These are phyloP conservation scores for Montipora capitata DNA, from an alignment of 92 coral and sea anemone genomes.

Conservation along the genomic window DNA sequence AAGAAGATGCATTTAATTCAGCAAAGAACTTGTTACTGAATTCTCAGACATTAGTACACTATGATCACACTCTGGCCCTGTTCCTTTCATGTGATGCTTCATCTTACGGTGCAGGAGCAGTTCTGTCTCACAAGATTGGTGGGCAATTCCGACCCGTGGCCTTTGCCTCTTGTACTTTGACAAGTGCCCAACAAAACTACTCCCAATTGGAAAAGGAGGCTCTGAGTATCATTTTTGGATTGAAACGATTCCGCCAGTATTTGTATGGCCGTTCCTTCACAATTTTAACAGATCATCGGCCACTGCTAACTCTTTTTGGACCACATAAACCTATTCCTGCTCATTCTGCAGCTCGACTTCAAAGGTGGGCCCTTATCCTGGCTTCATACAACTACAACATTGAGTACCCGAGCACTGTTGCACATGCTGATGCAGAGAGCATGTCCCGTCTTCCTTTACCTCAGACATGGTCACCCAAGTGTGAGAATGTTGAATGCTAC, in stretches of 20 bases:
- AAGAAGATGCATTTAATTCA: neutral
- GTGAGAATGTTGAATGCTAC: conserved; percentile 71
- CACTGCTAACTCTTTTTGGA: neutral
- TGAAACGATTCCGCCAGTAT: too few species aligned
- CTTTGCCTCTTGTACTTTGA: too few species aligned
- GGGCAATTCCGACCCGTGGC: too few species aligned
- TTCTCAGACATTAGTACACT: too few species aligned
- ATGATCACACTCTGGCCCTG: too few species aligned
- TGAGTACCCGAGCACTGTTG: conserved; percentile 56
- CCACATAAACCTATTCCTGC: neutral
- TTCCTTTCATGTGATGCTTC: too few species aligned
- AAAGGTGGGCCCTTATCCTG: conserved; percentile 77
- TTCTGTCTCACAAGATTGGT: too few species aligned
- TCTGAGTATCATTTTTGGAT: too few species aligned
- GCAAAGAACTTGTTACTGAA: too few species aligned
- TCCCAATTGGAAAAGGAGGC: too few species aligned
- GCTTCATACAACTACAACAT: conserved; percentile 76
- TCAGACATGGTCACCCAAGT: neutral
- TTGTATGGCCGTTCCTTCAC: conserved; percentile 1
- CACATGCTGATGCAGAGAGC: conserved; percentile 63
- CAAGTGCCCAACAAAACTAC: too few species aligned
- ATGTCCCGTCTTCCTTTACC: conserved; percentile 60
- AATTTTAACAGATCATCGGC: neutral
- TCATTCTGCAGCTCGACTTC: conserved; percentile 71
- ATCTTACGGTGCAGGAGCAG: too few species aligned